phyloP scores from a whole-genome alignment of 35 echinoderm and acorn worm species.

The Apostichopus californicus region DNA sequence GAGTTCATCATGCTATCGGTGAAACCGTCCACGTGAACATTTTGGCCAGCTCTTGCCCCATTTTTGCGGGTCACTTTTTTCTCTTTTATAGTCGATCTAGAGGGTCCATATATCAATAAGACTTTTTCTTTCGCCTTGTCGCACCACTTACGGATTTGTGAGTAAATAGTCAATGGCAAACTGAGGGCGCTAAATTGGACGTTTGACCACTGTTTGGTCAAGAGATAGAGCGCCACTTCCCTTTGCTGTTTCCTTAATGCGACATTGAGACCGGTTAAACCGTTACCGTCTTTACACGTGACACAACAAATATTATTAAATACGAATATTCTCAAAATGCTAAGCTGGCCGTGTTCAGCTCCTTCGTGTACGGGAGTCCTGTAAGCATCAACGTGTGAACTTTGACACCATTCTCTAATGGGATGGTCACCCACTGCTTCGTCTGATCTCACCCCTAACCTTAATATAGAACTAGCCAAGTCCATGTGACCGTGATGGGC shows the following conservation, averaged over 20 bases:
- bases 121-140: slow-evolving; percentile 93
- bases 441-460: slow-evolving; percentile 74
- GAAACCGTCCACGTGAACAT: slow-evolving; percentile 92
- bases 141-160: slow-evolving; percentile 86
- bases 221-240: slow-evolving; percentile 88
- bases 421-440: slow-evolving; percentile 94
- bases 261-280: slow-evolving; percentile 81
- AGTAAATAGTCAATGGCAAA: slow-evolving; percentile 83
- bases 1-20: slow-evolving; percentile 84
- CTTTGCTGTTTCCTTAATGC: slow-evolving; percentile 82
- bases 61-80: slow-evolving; percentile 59
- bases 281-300: slow-evolving; percentile 89
- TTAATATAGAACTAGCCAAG: slow-evolving; percentile 74
- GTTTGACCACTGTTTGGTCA: slow-evolving; percentile 99
- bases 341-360: slow-evolving; percentile 84
- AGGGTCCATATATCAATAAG: slow-evolving; percentile 70
- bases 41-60: slow-evolving; percentile 77
- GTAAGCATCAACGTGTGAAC: slow-evolving; percentile 77
- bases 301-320: slow-evolving; percentile 93
- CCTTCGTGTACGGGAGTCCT: slow-evolving; percentile 95
- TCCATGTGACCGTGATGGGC: slow-evolving; percentile 97
- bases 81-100: slow-evolving; percentile 75
- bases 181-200: slow-evolving; percentile 86
- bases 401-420: slow-evolving; percentile 82
- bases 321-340: slow-evolving; percentile 93